A percentile compares a stretch with the other conserved stretches of the same genome.
Evolutionary conservation across 2,888 invertebrate species (phyloP).

Genomic region (Liopterus haemorrhoidalis): DNA sequence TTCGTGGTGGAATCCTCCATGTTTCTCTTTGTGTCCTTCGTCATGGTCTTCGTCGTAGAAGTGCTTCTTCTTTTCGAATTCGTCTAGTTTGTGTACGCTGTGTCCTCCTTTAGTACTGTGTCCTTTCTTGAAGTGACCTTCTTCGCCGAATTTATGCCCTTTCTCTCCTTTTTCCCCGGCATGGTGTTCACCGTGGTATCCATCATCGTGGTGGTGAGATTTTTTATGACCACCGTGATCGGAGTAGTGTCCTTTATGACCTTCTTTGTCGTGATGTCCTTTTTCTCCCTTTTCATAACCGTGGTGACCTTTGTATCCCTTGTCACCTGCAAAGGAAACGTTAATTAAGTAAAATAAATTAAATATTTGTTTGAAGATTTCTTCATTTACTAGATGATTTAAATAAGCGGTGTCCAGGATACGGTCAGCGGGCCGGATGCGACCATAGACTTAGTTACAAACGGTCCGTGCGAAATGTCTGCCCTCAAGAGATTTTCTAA

Average conservation of each 20-base stretch:
- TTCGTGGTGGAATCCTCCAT: conserved; percentile 73
- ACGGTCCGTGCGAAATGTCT: no score
- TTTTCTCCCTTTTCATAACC: conserved; percentile 58
- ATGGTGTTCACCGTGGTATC: conserved; percentile 60
- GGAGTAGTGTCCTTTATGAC: conserved; percentile 57
- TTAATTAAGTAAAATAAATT: no score
- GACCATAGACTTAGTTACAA: no score
- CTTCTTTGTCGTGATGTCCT: conserved; percentile 64
- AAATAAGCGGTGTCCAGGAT: no score
- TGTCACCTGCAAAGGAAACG: no score
- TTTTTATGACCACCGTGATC: conserved; percentile 59
- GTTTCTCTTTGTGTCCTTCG: conserved; percentile 73
- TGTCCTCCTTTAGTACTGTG: conserved; percentile 83
- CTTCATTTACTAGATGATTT: no score
- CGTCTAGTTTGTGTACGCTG: conserved; percentile 77
- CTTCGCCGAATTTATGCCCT: conserved; percentile 57
- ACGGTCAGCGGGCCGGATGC: no score
- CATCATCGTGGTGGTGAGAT: conserved; percentile 56
- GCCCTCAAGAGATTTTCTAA: no score
- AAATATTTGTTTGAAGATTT: no score
- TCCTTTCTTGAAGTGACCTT: conserved; percentile 75
- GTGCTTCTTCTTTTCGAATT: conserved; percentile 79
- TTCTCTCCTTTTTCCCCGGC: conserved; percentile 65
- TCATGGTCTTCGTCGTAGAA: conserved; percentile 83
- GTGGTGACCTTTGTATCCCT: conserved; percentile 61